Base-by-base conservation (phyloP, 2,797 vertebrate genomes). In the Austrolebias charrua region DNA sequence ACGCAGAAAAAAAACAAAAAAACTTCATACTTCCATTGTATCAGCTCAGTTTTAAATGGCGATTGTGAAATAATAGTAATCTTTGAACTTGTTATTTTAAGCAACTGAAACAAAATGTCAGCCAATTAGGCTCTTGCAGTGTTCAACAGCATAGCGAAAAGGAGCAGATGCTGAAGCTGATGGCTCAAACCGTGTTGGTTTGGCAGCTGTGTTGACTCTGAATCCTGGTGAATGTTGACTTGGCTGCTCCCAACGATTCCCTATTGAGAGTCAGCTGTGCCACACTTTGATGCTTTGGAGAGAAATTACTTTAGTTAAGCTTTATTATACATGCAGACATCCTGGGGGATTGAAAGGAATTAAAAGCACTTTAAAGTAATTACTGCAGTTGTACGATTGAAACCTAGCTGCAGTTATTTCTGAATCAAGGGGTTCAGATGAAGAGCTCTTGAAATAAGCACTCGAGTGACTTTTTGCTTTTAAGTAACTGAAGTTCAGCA, bases 241-340 rank as follows among this genome's bases (percentile, higher is more conserved):
- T 88, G 86, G 90, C 88, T 84, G 84, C 83, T 90, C 75, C 81
- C 63, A 89, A 86, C 65, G 72, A 77, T 80, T 88, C 85, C 86
- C 89, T 72, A 85, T 91, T 89, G 89, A 91, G 88, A 89, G 86
- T 91, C 90, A 92, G 90, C 89, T 92, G 89, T 88, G 89, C 80
- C 85, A 88, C 86, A 90, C 87, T 86, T 88, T 89, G 87, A 89
- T 86, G 88, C 85, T 89, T 86, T 80, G 81, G 79, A 84, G 82
- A 76, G 79, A 90, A 91, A 92, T 90, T 74, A 86, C 83, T 88
- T 85, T 84, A 86, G 88, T 91, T 88, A 86, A 88, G 86, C 89
- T 90, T 91, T 90, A 90, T 90, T 89, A 88, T 91, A 90, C 89
- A 91, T 85, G 87, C 87, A 89, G 88, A 90, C 89, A 90, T 92